Evolutionary conservation across 2,113 vertebrate genomes (phyloP).

Genomic region (Cardinalis cardinalis): DNA sequence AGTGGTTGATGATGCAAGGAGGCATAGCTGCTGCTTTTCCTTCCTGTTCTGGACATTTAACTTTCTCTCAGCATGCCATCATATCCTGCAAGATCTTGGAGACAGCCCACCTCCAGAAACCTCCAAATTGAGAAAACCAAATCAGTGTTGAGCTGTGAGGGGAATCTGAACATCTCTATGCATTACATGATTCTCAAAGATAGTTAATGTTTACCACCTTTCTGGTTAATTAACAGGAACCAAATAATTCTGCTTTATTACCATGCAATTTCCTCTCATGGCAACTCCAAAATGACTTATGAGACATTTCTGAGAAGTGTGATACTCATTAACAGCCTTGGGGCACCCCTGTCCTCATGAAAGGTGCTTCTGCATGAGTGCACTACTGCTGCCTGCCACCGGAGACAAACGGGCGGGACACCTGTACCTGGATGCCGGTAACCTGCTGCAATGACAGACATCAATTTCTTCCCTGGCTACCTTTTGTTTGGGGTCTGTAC

Average conservation of each 20-base stretch:
- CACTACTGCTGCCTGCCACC: neutral
- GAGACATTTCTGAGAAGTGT: neutral
- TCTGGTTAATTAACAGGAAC: constrained; percentile 2
- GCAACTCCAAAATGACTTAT: neutral
- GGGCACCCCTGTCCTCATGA: neutral
- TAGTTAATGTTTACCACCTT: constrained; percentile 24
- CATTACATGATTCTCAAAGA: neutral
- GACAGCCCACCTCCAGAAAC: neutral
- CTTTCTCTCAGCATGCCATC: fast-evolving
- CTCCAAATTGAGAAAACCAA: neutral
- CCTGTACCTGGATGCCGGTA: fast-evolving
- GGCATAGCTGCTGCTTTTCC: neutral
- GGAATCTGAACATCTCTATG: neutral
- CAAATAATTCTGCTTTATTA: neutral
- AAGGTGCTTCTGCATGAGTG: neutral
- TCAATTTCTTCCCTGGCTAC: neutral
- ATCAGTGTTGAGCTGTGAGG: neutral
- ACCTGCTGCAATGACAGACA: neutral
- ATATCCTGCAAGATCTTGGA: neutral
- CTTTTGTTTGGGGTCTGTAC: neutral
- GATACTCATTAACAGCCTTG: neutral
- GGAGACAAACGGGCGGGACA: neutral
- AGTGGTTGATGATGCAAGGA: neutral
- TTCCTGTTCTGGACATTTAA: neutral
- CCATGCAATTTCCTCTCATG: neutral